Percentiles rank a stretch among this genome's conserved stretches.
Evolutionary conservation across 2,888 invertebrate genomes (phyloP).

Genomic region (Microctonus hyperodae): DNA sequence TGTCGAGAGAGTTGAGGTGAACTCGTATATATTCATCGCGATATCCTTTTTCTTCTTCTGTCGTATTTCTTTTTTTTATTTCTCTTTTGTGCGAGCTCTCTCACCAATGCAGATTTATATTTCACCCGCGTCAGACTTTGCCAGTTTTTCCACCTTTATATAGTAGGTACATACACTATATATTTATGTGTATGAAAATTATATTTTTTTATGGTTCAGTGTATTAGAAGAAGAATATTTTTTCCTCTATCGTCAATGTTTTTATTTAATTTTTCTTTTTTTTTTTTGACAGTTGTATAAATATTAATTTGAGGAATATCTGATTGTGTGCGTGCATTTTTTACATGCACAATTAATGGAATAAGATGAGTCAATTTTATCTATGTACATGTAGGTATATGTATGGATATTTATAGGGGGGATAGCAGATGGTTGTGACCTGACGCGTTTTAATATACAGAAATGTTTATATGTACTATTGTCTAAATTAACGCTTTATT

Average conservation of each 20-base stretch:
- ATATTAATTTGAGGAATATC: conserved; percentile 28
- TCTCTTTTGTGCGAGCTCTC: neutral
- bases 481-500: conserved; percentile 21
- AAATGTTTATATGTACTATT: neutral
- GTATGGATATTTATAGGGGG: neutral
- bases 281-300: conserved; percentile 21
- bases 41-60: conserved; percentile 16
- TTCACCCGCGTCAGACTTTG: too few relatives aligned
- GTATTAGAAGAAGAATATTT: neutral
- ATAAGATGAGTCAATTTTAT: conserved; percentile 23
- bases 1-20: conserved; percentile 8
- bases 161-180: too few relatives aligned
- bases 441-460: neutral
- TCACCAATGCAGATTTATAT: conserved; percentile 27
- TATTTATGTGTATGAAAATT: too few relatives aligned
- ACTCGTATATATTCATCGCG: conserved; percentile 21
- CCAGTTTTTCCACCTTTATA: too few relatives aligned
- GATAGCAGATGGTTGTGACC: conserved; percentile 28
- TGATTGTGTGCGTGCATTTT: neutral
- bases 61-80: too few relatives aligned
- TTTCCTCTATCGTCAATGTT: too few relatives aligned
- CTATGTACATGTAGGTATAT: neutral
- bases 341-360: neutral
- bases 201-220: too few relatives aligned
- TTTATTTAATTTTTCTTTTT: neutral